Evolutionary conservation across 37 sponge, comb jelly and placozoan genomes (phyloP).

Genomic region (Dysidea cf. avara): DNA sequence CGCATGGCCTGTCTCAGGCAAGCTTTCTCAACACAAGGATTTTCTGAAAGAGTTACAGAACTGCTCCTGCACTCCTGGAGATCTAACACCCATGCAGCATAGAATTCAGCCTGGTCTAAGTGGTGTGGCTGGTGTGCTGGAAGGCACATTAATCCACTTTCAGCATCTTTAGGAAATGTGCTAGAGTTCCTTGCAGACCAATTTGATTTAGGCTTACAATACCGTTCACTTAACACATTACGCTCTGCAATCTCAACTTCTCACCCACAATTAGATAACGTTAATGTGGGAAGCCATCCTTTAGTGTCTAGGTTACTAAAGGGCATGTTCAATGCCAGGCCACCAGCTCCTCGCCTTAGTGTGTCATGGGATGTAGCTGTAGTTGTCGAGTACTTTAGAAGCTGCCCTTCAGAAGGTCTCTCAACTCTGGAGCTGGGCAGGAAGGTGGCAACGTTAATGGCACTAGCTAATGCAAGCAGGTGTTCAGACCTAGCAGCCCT

Average conservation of each 20-base stretch:
- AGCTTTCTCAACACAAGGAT: not conserved
- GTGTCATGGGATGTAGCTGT: not conserved
- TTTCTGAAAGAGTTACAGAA: too few species aligned
- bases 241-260: slow-evolving; percentile 20
- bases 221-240: slow-evolving; percentile 7
- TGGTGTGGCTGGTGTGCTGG: slow-evolving; percentile 21
- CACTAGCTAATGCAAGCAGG: too few species aligned
- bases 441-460: too few species aligned
- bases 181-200: slow-evolving; percentile 29
- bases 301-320: slow-evolving; percentile 13
- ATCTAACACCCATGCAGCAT: slow-evolving; percentile 17
- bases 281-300: slow-evolving; percentile 12
- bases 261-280: slow-evolving; percentile 12
- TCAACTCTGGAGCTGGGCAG: too few species aligned
- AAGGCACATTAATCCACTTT: too few species aligned
- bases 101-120: slow-evolving; percentile 3
- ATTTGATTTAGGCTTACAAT: slow-evolving; percentile 36
- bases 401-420: too few species aligned
- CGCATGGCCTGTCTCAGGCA: slow-evolving; percentile 42
- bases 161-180: too few species aligned
- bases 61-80: slow-evolving; percentile 54
- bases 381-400: too few species aligned
- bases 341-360: slow-evolving; percentile 12
- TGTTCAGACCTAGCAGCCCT: too few species aligned
- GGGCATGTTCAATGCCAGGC: slow-evolving; percentile 25